phyloP scores from a whole-genome alignment of 2,888 invertebrate genomes.

The Augiades crinisus region DNA sequence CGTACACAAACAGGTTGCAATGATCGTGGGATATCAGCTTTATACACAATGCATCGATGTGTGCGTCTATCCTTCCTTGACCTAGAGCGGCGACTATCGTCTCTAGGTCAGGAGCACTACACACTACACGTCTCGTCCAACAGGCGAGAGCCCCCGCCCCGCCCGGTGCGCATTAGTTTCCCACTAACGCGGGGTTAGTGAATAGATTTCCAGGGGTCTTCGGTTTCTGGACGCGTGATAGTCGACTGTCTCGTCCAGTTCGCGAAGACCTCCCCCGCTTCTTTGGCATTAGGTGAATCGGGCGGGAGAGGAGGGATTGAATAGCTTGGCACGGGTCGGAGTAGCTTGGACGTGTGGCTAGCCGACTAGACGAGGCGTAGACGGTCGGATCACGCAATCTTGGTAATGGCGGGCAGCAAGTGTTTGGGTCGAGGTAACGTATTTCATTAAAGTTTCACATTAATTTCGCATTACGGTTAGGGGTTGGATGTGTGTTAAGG shows the following conservation, averaged over 20 bases:
- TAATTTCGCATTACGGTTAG: constrained; percentile 21
- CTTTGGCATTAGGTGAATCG: constrained; percentile 12
- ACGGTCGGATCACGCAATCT: constrained; percentile 49
- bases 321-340: constrained; percentile 46
- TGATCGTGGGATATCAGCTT: constrained; percentile 23
- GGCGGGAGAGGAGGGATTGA: constrained; percentile 39
- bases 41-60: constrained; percentile 42
- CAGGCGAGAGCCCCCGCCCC: constrained; percentile 40
- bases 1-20: not conserved
- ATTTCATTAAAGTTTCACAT: constrained; percentile 25
- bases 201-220: constrained; percentile 48
- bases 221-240: constrained; percentile 40
- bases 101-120: constrained; percentile 78
- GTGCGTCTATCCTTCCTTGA: constrained; percentile 79
- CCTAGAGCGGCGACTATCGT: constrained; percentile 74
- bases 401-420: constrained; percentile 37
- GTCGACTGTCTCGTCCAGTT: constrained; percentile 26
- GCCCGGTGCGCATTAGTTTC: constrained; percentile 24
- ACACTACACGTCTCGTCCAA: constrained; percentile 59
- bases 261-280: constrained; percentile 19
- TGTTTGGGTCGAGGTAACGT: constrained; percentile 27
- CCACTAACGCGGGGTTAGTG: constrained; percentile 37
- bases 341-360: constrained; percentile 47
- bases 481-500: constrained; percentile 24
- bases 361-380: constrained; percentile 70